Evolutionary conservation across 2,797 vertebrate genomes (phyloP), one percentile per base, ranked within the genome.

Genomic region (Odontamblyopus lacepedii): DNA sequence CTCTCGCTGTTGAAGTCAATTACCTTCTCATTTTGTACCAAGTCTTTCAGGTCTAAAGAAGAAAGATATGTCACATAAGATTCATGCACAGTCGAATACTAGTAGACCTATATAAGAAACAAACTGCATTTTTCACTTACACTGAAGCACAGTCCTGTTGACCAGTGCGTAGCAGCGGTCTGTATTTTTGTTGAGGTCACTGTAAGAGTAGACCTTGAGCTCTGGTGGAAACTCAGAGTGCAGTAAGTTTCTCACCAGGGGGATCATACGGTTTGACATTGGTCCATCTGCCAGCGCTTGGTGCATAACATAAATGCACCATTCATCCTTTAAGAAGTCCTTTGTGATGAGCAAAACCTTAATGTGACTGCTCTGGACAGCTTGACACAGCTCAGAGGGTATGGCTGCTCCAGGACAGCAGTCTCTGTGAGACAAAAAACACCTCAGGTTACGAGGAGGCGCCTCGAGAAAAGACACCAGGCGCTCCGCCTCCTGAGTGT

Each of bases 281-380:
- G 95, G 95, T 0, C 92, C 94, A 67, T 96, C 94, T 0, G 88
- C 91, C 81, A 98, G 69, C 0, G 91, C 93, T 74, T 97, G 96
- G 67, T 96, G 94, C 95, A 98, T 96, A 88, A 96, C 94, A 78
- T 96, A 97, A 57, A 61, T 89, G 91, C 96, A 98, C 95, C 95
- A 97, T 0, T 92, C 93, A 44, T 98, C 96, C 59, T 30, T 74
- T 7, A 97, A 88, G 85, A 97, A 98, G 86, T 84, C 13, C 0
- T 95, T 93, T 0, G 95, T 96, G 79, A 98, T 91, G 0, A 98
- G 91, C 83, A 98, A 87, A 51, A 93, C 94, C 68, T 90, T 94
- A 44, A 96, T 89, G 87, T 97, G 96, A 75, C 96, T 97, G 77
- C 82, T 88, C 30, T 84, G 87, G 67, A 97, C 75, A 0, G 96